phyloP scores from a whole-genome alignment of 1,140 invertebrate genomes.

The Bacillus rossius region DNA sequence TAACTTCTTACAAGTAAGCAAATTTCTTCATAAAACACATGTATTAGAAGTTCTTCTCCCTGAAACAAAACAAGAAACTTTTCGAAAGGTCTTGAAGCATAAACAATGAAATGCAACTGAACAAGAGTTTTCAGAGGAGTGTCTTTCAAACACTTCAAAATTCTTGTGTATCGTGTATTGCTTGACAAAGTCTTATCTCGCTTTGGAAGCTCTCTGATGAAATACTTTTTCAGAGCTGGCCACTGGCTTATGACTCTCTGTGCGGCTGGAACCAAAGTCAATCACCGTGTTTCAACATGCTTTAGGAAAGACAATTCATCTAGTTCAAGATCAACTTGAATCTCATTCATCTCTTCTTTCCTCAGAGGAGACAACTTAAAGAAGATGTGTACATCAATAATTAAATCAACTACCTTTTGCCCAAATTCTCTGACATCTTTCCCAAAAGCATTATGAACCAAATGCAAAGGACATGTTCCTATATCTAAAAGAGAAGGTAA shows the following conservation, averaged over 20 bases:
- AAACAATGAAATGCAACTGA: constrained; percentile 7
- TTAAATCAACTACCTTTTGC: background rate
- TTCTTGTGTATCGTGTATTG: background rate
- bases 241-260: too few relatives aligned
- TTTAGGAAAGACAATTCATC: too few relatives aligned
- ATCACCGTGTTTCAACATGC: too few relatives aligned
- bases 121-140: background rate
- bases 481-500: constrained; percentile 2
- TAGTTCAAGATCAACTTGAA: background rate
- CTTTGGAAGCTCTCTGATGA: background rate
- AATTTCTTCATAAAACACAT: too few relatives aligned
- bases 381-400: too few relatives aligned
- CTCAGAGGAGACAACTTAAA: too few relatives aligned
- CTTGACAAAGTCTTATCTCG: background rate
- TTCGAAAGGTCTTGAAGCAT: background rate
- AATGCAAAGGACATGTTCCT: constrained; percentile 6
- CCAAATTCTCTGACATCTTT: background rate
- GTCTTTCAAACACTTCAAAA: background rate
- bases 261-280: too few relatives aligned
- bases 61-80: too few relatives aligned
- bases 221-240: too few relatives aligned
- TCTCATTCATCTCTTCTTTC: background rate
- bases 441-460: constrained; percentile 9
- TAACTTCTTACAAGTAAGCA: too few relatives aligned
- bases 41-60: too few relatives aligned